phyloP scores from a whole-genome alignment of 2,888 invertebrate genomes.

The Lochmaea crataegi region DNA sequence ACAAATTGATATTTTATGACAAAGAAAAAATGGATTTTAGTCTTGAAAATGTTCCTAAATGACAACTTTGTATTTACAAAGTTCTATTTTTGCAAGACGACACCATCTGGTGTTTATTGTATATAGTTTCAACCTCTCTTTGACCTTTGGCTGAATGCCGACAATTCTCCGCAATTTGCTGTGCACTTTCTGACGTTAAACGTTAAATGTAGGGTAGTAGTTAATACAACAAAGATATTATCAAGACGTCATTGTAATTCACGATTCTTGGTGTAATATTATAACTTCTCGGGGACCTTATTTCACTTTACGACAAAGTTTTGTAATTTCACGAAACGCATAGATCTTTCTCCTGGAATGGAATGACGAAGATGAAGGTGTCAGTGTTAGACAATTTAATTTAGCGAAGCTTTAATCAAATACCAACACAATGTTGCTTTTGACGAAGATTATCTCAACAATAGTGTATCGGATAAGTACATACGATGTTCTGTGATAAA shows the following conservation, averaged over 20 bases:
- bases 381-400: not conserved
- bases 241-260: not conserved
- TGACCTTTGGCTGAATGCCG: not conserved
- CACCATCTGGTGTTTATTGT: not conserved
- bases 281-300: not conserved
- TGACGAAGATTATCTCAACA: not conserved
- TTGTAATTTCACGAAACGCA: not conserved
- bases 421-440: not conserved
- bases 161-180: not conserved
- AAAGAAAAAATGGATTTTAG: too few relatives aligned
- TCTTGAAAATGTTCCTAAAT: too few relatives aligned
- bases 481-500: too few relatives aligned
- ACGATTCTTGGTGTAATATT: not conserved
- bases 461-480: too few relatives aligned
- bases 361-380: not conserved
- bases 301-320: not conserved
- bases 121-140: not conserved
- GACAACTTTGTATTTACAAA: too few relatives aligned
- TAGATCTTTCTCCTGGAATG: not conserved
- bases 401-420: not conserved
- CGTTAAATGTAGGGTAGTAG: not conserved
- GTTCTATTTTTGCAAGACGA: not conserved
- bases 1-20: not conserved
- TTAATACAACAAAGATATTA: not conserved
- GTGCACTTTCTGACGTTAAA: not conserved